Base-by-base conservation (phyloP, 2,113 vertebrate species). In the Leucopsar rothschildi region DNA sequence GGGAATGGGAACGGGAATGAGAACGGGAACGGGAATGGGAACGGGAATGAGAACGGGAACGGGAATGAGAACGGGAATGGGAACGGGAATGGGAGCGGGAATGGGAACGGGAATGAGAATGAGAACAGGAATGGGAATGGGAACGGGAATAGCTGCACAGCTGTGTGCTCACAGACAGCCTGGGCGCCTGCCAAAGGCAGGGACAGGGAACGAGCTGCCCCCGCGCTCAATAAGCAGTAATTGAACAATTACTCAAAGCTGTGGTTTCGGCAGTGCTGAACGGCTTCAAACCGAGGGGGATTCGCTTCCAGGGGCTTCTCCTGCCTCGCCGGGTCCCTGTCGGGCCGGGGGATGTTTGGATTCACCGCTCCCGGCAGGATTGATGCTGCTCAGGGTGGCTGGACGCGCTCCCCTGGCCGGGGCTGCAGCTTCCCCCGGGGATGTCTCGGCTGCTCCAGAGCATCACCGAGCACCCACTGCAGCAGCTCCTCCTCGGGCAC, bases 311-410 rank as follows among this genome's bases (percentile, higher is more conserved):
- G 24, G 49, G 25, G 24, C 37, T 35, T 5, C 82, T 86, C 52
- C 71, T 17, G n/a, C 21, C 25, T 0, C 12, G 1, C 45, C 4
- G 5, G 37, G 25, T 33, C 28, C 73, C n/a, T 29, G n/a, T 0
- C 0, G 0, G 40, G 33, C 23, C 3, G 4, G 55, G 68, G 16
- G 9, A 2, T 6, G 47, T 3, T 1, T 0, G 42, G 56, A 5
- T 15, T 31, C 8, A 2, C 1, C 21, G 12, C 21, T 44, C 31
- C 80, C 0, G 24, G 50, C 29, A 16, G 71, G 50, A 35, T 0
- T 0, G 50, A 5, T 18, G 80, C 55, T 2, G 6, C 31, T 9
- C 9, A 3, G 12, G 4, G 12, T 0, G 1, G 47, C 25, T 3
- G 68, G 35, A 15, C 89, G 5, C 27, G 3, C 18, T 28, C 4